Base-by-base conservation (phyloP, 2,888 invertebrate species). In the Lithodes maja region DNA sequence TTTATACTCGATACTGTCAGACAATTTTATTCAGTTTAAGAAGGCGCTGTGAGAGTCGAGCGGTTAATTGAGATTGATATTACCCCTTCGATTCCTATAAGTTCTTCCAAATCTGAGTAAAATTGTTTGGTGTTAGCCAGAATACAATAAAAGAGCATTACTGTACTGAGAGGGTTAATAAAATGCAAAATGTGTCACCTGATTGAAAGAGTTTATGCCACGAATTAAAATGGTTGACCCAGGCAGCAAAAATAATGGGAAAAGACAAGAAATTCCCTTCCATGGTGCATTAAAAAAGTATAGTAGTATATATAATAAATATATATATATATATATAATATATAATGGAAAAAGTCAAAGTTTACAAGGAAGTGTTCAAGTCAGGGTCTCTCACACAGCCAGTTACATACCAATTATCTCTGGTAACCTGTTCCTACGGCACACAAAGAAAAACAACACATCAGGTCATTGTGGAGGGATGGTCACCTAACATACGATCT, bases 181-280 rank as follows among this genome's bases (percentile, higher is more conserved):
- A 33, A 33, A 33, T 33, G 33, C 33, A 33, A 33, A 33, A 33
- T 33, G 33, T 33, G 33, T 33, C 33, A 33, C 33, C 33, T 33
- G 33, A 33, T 33, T 33, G 33, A 33, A 33, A 33, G 33, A 33
- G 33, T 33, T 61, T 61, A 61, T 61, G 61, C 61, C 61, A 61
- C 5, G 61, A 55, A 17, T 85, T 53, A 75, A 88, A 88, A 89
- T 89, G 88, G 88, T 89, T 89, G 85, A 89, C 88, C 88, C 88
- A 85, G 88, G 88, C 88, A 85, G 55, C 83, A 87, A 74, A 71
- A 86, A 86, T 80, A 74, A 69, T 75, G 71, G 88, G 85, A 87
- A 87, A 87, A 87, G 90, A 89, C 85, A 89, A 90, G 90, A 87
- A 90, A 87, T 87, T 90, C 87, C 90, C 90, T 87, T 90, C 85